Conservation (phyloP, 2,888 invertebrate species). For the Aleiodes alternator region DNA sequence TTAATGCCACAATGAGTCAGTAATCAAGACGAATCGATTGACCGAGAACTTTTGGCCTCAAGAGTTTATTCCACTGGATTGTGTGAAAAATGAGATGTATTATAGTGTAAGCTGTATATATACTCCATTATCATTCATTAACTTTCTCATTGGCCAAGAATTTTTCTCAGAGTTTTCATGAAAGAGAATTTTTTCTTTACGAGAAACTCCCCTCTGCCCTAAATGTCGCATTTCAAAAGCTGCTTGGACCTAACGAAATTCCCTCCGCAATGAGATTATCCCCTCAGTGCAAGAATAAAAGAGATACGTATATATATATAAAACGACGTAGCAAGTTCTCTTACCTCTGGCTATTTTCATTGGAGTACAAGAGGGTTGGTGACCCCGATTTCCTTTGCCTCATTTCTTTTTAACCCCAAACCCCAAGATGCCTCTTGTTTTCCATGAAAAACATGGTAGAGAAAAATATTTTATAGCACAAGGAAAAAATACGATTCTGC, state of each 20-base stretch:
- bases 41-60: neutral
- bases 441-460: neutral
- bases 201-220: neutral
- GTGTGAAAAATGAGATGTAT: constrained; percentile 14
- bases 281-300: neutral
- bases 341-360: constrained; percentile 27
- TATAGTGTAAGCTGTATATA: neutral
- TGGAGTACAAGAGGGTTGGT: constrained; percentile 24
- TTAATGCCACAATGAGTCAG: neutral
- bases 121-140: neutral
- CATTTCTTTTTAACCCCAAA: neutral
- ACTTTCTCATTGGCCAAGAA: constrained; percentile 6
- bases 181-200: too few relatives aligned
- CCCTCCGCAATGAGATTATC: constrained; percentile 9
- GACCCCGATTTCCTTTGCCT: constrained; percentile 19
- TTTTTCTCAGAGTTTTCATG: neutral
- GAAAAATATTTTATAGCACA: neutral
- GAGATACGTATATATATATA: too few relatives aligned
- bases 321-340: neutral
- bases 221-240: neutral
- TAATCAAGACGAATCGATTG: constrained; percentile 12
- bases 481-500: neutral
- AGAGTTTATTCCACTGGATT: neutral
- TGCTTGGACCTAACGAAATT: constrained; percentile 23
- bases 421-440: neutral